A percentile compares a stretch with the other conserved stretches of the same genome.
Evolutionary conservation across 1,140 invertebrate species (phyloP).

Genomic region (Rhizoglyphus robini): DNA sequence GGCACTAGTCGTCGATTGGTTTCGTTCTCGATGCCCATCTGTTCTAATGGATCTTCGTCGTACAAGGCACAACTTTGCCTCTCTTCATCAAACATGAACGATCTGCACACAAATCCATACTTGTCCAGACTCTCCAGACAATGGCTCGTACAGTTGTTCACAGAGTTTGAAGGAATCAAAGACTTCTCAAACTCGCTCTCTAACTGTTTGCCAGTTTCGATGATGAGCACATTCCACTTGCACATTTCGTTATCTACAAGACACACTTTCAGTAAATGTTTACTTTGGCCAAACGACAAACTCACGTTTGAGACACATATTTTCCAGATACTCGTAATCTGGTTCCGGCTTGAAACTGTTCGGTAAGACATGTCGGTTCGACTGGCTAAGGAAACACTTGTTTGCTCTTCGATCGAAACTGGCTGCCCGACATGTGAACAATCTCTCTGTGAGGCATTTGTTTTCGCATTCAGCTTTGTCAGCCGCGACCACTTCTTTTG

Average conservation of each 20-base stretch:
- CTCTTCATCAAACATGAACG: conserved; percentile 75
- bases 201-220: conserved; percentile 28
- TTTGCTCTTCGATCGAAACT: conserved; percentile 58
- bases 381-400: conserved; percentile 61
- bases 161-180: conserved; percentile 24
- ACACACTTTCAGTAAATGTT: neutral
- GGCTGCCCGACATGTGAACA: conserved; percentile 68
- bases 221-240: conserved; percentile 25
- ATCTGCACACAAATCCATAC: conserved; percentile 33
- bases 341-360: conserved; percentile 59
- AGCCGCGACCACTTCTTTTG: conserved; percentile 44
- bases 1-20: conserved; percentile 33
- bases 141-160: conserved; percentile 27
- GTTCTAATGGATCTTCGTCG: conserved; percentile 50
- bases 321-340: conserved; percentile 75
- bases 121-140: conserved; percentile 26
- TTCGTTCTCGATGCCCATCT: neutral
- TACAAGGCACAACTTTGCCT: conserved; percentile 66
- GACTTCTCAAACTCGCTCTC: conserved; percentile 27
- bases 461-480: conserved; percentile 79
- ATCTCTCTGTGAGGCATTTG: conserved; percentile 64
- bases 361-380: conserved; percentile 66
- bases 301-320: conserved; percentile 71
- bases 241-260: conserved; percentile 23
- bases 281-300: neutral